These are phyloP conservation scores for Alsophila aescularia DNA, from an alignment of 2,888 invertebrate species.

Conservation along the genomic window DNA sequence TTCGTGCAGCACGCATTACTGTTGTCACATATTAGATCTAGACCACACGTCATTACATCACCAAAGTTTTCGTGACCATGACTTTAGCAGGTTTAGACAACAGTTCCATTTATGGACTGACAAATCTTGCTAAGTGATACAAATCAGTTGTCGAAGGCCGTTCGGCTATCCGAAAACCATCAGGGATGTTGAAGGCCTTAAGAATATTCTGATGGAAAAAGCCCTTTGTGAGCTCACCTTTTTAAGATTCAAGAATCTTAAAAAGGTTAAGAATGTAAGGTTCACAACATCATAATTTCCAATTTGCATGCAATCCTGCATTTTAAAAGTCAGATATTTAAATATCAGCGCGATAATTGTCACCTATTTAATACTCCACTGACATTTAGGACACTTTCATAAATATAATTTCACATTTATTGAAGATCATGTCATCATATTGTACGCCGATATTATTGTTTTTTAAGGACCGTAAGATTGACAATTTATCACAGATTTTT, in stretches of 20 bases:
- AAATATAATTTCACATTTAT: neutral
- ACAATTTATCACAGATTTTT: neutral
- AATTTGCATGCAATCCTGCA: neutral
- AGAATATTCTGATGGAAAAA: too few relatives aligned
- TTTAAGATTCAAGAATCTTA: too few relatives aligned
- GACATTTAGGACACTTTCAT: neutral
- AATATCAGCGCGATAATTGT: neutral
- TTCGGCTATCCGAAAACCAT: too few relatives aligned
- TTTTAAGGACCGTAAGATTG: neutral
- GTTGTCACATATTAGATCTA: slow-evolving; percentile 17
- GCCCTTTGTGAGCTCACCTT: too few relatives aligned
- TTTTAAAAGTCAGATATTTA: neutral
- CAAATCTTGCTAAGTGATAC: too few relatives aligned
- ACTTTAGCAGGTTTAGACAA: slow-evolving; percentile 14
- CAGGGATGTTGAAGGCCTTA: too few relatives aligned
- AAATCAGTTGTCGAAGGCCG: too few relatives aligned
- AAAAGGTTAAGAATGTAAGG: too few relatives aligned
- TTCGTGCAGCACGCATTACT: slow-evolving; percentile 19
- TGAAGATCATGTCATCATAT: neutral
- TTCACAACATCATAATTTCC: neutral
- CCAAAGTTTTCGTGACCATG: slow-evolving; percentile 20
- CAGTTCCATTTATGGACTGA: neutral
- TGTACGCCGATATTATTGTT: neutral
- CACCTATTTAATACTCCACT: neutral
- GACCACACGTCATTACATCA: slow-evolving; percentile 4